Evolutionary conservation across 2,888 invertebrate species (phyloP).

Genomic region (Phoronis australis): DNA sequence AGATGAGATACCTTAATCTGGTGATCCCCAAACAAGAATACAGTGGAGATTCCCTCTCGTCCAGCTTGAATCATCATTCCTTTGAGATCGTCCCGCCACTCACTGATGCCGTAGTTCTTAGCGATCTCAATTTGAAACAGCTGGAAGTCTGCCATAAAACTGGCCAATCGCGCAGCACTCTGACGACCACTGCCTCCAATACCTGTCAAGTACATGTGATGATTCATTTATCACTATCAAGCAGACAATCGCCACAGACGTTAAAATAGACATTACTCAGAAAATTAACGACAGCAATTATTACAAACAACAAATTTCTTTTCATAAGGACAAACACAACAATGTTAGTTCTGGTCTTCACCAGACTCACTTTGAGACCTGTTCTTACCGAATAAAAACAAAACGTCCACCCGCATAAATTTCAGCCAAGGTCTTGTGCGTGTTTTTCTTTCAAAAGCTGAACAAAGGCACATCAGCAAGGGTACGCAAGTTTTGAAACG

Average conservation of each 20-base stretch:
- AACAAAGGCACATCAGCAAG: too few species aligned
- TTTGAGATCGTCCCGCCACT: constrained; percentile 50
- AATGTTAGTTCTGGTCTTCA: too few species aligned
- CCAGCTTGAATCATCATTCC: constrained; percentile 44
- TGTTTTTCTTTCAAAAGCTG: too few species aligned
- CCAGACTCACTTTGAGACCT: too few species aligned
- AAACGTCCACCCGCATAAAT: too few species aligned
- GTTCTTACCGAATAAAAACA: too few species aligned
- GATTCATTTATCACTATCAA: background rate
- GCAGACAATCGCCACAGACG: too few species aligned
- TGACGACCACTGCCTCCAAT: constrained; percentile 51
- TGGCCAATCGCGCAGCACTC: constrained; percentile 45
- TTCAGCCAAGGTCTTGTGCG: too few species aligned
- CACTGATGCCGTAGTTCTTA: constrained; percentile 44
- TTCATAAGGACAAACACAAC: too few species aligned
- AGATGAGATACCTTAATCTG: constrained; percentile 46
- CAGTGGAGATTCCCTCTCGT: constrained; percentile 43
- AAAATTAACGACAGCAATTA: background rate
- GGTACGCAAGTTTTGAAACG: too few species aligned
- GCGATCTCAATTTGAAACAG: constrained; percentile 51
- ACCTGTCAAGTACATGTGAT: constrained; percentile 22
- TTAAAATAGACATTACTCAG: background rate
- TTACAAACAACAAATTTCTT: too few species aligned
- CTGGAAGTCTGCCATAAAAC: constrained; percentile 50
- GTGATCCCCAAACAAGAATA: constrained; percentile 50